A percentile compares a stretch with the other conserved stretches of the same genome.
These are phyloP conservation scores for Lepidiolamprologus cunningtoni DNA, from an alignment of 2,113 vertebrate genomes.

Conservation along the genomic window DNA sequence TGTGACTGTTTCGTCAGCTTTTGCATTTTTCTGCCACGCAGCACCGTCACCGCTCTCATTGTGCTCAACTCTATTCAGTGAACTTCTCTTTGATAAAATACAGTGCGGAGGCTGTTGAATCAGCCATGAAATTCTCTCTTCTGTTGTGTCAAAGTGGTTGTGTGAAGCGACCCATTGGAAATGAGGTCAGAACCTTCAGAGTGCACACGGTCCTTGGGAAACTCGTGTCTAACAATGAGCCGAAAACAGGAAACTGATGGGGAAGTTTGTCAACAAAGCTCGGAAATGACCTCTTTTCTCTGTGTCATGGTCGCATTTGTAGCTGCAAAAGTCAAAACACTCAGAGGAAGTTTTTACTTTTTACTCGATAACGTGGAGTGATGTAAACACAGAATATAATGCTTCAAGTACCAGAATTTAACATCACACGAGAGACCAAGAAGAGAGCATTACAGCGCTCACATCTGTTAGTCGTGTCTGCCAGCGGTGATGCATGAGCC, in stretches of 20 bases:
- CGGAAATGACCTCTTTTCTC: constrained; percentile 40
- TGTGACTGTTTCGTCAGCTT: not conserved
- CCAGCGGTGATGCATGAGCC: not conserved
- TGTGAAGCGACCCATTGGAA: constrained; percentile 2
- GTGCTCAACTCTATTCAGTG: not conserved
- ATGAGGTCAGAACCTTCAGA: not conserved
- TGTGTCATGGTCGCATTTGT: not conserved
- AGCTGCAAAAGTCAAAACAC: not conserved
- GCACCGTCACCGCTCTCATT: not conserved
- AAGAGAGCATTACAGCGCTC: not conserved
- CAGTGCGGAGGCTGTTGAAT: not conserved
- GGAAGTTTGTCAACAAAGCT: constrained; percentile 65
- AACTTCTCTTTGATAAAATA: not conserved
- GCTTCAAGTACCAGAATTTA: not conserved
- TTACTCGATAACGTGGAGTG: not conserved
- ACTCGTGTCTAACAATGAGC: constrained; percentile 27
- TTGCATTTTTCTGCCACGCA: not conserved
- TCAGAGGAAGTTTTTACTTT: constrained; percentile 6
- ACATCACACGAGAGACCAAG: not conserved
- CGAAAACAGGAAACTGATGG: constrained; percentile 46
- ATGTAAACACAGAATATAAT: not conserved
- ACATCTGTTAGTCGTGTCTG: not conserved
- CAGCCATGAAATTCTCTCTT: not conserved
- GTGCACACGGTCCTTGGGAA: constrained; percentile 15
- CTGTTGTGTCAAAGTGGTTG: not conserved